Evolutionary conservation across 2,113 vertebrate genomes (phyloP).

Genomic region (Dolichotis patagonum): DNA sequence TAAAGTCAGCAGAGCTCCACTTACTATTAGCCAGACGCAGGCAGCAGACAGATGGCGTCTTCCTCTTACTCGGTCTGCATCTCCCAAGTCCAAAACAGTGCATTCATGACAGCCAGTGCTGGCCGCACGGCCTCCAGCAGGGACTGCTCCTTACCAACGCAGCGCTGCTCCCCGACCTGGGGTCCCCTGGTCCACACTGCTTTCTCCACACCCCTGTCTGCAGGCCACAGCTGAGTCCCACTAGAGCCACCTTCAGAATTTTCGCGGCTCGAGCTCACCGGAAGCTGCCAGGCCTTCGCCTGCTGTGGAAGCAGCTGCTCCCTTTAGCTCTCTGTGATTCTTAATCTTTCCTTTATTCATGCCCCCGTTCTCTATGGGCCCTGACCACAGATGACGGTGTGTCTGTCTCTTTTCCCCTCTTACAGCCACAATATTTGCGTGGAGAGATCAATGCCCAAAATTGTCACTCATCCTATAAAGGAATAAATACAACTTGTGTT

Average conservation of each 20-base stretch:
- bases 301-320: too few species aligned
- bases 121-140: accelerated
- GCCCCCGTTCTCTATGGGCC: not conserved
- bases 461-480: not conserved
- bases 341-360: not conserved
- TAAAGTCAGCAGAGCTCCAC: accelerated
- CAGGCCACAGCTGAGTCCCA: too few species aligned
- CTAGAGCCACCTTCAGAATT: not conserved
- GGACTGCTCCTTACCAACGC: accelerated
- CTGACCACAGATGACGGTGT: too few species aligned
- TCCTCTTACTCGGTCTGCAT: not conserved
- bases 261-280: not conserved
- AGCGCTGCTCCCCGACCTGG: accelerated
- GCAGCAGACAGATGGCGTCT: accelerated
- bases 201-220: not conserved
- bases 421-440: not conserved
- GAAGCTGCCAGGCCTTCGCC: accelerated
- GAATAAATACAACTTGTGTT: not conserved
- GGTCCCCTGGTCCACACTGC: accelerated
- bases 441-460: not conserved
- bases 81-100: not conserved
- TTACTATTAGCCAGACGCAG: accelerated
- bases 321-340: not conserved
- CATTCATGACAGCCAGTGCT: accelerated
- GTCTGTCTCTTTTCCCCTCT: not conserved